Conservation (phyloP, 2,888 invertebrate genomes). For the Xanthorhoe designata region DNA sequence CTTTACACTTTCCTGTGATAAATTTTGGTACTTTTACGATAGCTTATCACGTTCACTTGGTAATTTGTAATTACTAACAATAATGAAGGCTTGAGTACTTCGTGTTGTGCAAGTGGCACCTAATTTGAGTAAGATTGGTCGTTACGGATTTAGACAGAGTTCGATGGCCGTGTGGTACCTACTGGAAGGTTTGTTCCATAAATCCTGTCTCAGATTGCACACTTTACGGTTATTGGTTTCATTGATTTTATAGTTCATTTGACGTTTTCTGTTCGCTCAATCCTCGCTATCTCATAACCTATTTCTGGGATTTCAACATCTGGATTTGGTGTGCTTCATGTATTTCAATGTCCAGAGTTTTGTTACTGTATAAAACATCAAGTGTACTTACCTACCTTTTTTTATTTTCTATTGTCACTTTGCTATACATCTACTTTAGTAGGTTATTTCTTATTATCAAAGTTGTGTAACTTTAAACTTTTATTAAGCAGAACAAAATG, state of each 20-base stretch:
- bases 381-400: too few species aligned
- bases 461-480: too few species aligned
- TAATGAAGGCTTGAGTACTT: slow-evolving; percentile 40
- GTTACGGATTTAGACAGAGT: slow-evolving; percentile 52
- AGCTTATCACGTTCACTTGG: slow-evolving; percentile 51
- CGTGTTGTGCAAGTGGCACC: slow-evolving; percentile 41
- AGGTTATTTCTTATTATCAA: too few species aligned
- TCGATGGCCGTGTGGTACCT: slow-evolving; percentile 60
- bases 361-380: too few species aligned
- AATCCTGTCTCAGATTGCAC: slow-evolving; percentile 63
- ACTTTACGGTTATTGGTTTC: slow-evolving; percentile 66
- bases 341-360: not conserved
- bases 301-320: slow-evolving; percentile 47
- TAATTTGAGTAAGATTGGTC: slow-evolving; percentile 50
- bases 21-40: slow-evolving; percentile 61
- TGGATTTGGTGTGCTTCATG: slow-evolving; percentile 32
- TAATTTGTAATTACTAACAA: slow-evolving; percentile 46
- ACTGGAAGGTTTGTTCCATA: slow-evolving; percentile 63
- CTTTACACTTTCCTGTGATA: slow-evolving; percentile 76
- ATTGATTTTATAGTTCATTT: slow-evolving; percentile 67
- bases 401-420: too few species aligned
- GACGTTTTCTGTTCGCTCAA: slow-evolving; percentile 61
- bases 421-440: too few species aligned
- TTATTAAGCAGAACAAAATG: too few species aligned
- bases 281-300: slow-evolving; percentile 53